phyloP scores from a whole-genome alignment of 2,888 invertebrate species.

The Proisotoma minuta region DNA sequence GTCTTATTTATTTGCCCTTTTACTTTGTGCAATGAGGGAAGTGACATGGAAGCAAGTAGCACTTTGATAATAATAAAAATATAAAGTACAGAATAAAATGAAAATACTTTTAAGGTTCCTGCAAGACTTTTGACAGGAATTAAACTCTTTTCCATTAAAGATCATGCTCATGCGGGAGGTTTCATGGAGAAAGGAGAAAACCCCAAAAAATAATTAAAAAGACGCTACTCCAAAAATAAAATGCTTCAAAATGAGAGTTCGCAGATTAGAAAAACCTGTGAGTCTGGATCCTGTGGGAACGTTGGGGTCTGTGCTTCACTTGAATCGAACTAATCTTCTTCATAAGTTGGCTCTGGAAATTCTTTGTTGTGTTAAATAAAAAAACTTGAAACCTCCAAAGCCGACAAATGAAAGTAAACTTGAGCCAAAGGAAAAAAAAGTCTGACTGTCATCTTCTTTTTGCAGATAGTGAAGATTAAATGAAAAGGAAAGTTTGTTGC shows the following conservation, averaged over 20 bases:
- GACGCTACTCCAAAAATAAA: neutral
- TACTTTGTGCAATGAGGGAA: no score
- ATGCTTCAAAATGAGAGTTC: conserved; percentile 2
- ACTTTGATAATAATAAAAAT: no score
- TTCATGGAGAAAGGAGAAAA: no score
- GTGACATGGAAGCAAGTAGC: no score
- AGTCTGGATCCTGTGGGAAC: conserved; percentile 1
- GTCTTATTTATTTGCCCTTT: no score
- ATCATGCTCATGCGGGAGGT: no score
- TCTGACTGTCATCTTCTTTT: conserved; percentile 11
- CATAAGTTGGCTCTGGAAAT: conserved; percentile 2
- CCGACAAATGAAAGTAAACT: neutral
- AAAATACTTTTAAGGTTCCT: no score
- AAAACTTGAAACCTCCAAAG: neutral
- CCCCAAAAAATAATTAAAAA: conserved; percentile 1
- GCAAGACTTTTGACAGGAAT: no score
- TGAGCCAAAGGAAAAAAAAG: neutral
- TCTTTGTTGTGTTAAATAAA: conserved; percentile 6
- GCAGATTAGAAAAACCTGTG: neutral
- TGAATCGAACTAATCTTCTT: conserved; percentile 1
- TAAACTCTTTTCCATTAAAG: no score
- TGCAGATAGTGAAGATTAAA: conserved; percentile 24
- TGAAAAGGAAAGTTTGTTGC: conserved; percentile 23
- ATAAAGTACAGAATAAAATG: no score
- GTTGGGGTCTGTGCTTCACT: neutral